A percentile compares a stretch with the other conserved stretches of the same genome.
These are phyloP conservation scores for Scopus umbretta DNA, from an alignment of 2,113 vertebrate genomes.

Conservation along the genomic window DNA sequence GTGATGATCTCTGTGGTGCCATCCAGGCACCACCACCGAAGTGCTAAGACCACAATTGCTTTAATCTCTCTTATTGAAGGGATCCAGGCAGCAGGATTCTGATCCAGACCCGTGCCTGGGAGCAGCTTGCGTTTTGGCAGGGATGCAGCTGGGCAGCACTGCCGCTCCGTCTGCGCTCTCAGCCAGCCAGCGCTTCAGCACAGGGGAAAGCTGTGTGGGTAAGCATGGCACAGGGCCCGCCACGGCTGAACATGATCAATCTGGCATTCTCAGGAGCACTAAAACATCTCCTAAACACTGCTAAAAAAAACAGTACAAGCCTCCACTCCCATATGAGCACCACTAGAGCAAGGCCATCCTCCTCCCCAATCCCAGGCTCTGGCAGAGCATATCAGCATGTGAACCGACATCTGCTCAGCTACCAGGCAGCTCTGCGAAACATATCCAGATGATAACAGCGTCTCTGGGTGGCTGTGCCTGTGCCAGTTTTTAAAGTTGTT, in stretches of 20 bases:
- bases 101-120: background rate
- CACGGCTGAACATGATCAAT: background rate
- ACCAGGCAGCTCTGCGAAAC: background rate
- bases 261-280: background rate
- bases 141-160: background rate
- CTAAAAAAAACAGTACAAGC: background rate
- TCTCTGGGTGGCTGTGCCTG: background rate
- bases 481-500: background rate
- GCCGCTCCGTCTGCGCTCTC: background rate
- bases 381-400: accelerated
- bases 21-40: background rate
- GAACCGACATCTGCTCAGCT: accelerated
- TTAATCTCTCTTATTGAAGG: background rate
- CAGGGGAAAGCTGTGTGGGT: background rate
- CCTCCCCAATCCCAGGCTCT: background rate
- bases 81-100: background rate
- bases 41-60: background rate
- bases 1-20: accelerated
- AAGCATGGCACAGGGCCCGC: background rate
- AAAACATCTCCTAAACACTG: background rate
- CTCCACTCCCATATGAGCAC: background rate
- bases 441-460: background rate
- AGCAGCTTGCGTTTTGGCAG: background rate
- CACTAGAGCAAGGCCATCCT: background rate
- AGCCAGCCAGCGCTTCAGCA: accelerated